Evolutionary conservation across 2,888 invertebrate species (phyloP).

Genomic region (Anthophora plumipes): DNA sequence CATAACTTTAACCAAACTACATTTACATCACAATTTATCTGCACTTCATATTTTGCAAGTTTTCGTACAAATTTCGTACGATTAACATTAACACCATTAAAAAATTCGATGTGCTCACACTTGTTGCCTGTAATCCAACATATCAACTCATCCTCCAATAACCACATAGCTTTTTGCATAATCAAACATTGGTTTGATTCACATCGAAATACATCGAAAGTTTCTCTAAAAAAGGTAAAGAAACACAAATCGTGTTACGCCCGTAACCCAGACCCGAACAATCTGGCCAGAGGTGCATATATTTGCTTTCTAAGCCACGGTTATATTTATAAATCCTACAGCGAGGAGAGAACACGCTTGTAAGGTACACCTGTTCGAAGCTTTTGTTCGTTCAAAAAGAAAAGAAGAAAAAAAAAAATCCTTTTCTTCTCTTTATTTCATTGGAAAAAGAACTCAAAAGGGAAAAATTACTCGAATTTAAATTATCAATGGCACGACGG

Average conservation of each 20-base stretch:
- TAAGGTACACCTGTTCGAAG: conserved; percentile 32
- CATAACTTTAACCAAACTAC: too few relatives aligned
- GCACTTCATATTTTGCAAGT: not conserved
- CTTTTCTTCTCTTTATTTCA: not conserved
- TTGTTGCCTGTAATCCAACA: not conserved
- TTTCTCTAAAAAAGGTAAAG: not conserved
- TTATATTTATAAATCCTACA: conserved; percentile 52
- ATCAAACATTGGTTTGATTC: not conserved
- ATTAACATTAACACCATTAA: not conserved
- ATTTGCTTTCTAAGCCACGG: conserved; percentile 17
- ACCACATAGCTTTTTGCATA: not conserved
- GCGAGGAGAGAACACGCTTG: not conserved
- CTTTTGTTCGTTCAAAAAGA: not conserved
- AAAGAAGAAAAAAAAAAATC: conserved; percentile 20
- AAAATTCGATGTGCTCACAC: not conserved
- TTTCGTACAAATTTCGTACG: not conserved
- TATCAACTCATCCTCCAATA: not conserved
- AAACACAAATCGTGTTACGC: not conserved
- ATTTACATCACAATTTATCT: not conserved
- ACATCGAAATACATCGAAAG: not conserved
- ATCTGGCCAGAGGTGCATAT: conserved; percentile 11
- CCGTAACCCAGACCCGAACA: conserved; percentile 8
- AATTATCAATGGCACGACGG: too few relatives aligned
- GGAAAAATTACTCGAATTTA: not conserved
- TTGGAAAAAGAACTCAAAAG: not conserved